Evolutionary conservation across 2,797 vertebrate genomes (phyloP).

Genomic region (Betta splendens): DNA sequence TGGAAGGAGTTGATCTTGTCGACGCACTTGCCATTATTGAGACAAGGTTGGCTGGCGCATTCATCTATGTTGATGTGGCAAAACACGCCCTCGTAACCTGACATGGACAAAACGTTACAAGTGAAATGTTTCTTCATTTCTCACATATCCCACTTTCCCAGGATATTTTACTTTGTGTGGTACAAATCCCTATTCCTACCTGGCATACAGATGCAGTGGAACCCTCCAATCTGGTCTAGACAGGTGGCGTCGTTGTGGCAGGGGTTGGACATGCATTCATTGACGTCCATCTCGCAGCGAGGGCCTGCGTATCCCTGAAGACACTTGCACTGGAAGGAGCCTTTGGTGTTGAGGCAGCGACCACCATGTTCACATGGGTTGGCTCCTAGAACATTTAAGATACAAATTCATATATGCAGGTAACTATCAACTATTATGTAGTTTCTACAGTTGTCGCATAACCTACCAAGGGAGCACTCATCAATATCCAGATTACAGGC

Average conservation of each 20-base stretch:
- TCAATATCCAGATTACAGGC: conserved; percentile 96
- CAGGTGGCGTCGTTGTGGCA: conserved; percentile 98
- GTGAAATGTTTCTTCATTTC: neutral
- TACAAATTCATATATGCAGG: neutral
- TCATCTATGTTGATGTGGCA: conserved; percentile 91
- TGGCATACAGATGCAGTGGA: conserved; percentile 98
- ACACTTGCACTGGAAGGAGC: conserved; percentile 96
- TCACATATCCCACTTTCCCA: too few relatives aligned
- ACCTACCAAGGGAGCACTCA: conserved; percentile 91
- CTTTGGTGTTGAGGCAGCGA: conserved; percentile 95
- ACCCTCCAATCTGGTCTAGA: conserved; percentile 95
- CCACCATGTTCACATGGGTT: conserved; percentile 97
- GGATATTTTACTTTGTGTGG: neutral
- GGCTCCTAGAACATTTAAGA: conserved; percentile 82
- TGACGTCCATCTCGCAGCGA: conserved; percentile 95
- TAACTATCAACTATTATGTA: neutral
- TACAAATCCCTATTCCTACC: conserved; percentile 72
- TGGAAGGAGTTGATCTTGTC: conserved; percentile 97
- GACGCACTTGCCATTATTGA: conserved; percentile 93
- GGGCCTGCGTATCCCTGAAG: conserved; percentile 92
- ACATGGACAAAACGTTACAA: conserved; percentile 43
- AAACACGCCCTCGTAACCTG: conserved; percentile 91
- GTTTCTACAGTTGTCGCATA: neutral
- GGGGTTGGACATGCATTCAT: conserved; percentile 96
- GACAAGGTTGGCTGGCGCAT: conserved; percentile 92